Evolutionary conservation across 2,888 invertebrate genomes (phyloP), one percentile per base, ranked within the genome.

Genomic region (Dione vanillae): DNA sequence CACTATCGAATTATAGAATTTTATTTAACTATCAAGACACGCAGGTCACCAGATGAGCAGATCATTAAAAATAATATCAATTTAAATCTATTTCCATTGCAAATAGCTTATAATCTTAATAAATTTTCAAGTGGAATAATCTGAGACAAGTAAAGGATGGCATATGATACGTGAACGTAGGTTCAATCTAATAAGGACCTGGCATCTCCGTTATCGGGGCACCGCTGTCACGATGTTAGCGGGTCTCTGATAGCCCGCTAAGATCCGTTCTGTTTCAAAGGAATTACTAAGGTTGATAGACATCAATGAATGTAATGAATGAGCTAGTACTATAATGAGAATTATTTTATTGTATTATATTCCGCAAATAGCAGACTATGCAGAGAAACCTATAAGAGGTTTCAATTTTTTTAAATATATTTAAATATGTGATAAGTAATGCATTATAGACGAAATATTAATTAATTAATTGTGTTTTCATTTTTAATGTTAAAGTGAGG

Each of bases 171-270:
- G 75, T 82, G 83, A 40, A 40, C 86, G 88, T 87, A 56, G 86
- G 88, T 87, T 87, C 87, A 89, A 82, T 75, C 79, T 76, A 80
- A 80, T 91, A 91, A 91, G 91, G 91, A 88, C 89, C 79, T 80
- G 79, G 81, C 78, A 84, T 86, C 81, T 82, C 92, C 91, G 92
- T 90, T 92, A 92, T 88, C 89, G 85, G 91, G 83, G 84, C 92
- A 90, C 78, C 82, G 79, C 83, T 87, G 88, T 89, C 92, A 92
- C 92, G 92, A 89, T 82, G 77, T 76, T 80, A 83, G 81, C 82
- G 82, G 79, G 80, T 78, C 79, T 16, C 49, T 69, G 47, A 61
- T 54, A 69, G 66, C 64, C n/a, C 47, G 64, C 49, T 72, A 27
- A 49, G 66, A 69, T 66, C 69, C 69, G 62, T 67, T 19, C 43